These are phyloP conservation scores for Invenusta paracnida DNA, from an alignment of 2,888 invertebrate species.

Conservation along the genomic window DNA sequence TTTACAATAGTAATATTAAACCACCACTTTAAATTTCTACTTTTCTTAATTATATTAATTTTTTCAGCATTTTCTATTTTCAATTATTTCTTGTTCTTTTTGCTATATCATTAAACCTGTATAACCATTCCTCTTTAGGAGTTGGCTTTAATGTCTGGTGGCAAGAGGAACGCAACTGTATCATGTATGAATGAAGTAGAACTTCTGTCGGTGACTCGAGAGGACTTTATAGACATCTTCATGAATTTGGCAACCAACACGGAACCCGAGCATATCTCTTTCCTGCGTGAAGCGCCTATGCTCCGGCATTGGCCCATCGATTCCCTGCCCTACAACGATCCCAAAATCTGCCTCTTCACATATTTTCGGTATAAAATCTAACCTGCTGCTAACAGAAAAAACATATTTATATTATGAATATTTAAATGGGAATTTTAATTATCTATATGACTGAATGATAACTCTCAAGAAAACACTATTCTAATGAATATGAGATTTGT, in stretches of 20 bases:
- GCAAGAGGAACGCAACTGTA: conserved; percentile 56
- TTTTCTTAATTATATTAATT: too few species aligned
- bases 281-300: conserved; percentile 51
- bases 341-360: conserved; percentile 56
- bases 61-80: too few species aligned
- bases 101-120: too few species aligned
- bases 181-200: conserved; percentile 56
- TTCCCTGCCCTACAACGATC: conserved; percentile 54
- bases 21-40: too few species aligned
- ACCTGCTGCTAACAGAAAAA: too few species aligned
- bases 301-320: conserved; percentile 56
- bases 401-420: background rate
- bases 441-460: too few species aligned
- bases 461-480: too few species aligned
- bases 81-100: too few species aligned
- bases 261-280: conserved; percentile 57
- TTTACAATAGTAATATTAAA: too few species aligned
- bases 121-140: too few species aligned
- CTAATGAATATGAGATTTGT: too few species aligned
- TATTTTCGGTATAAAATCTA: conserved; percentile 54
- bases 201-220: conserved; percentile 67
- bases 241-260: conserved; percentile 54
- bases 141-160: conserved; percentile 55
- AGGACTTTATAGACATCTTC: conserved; percentile 67
- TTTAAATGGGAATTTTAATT: background rate